Conservation (phyloP, 2,113 vertebrate genomes). For the Calyptommatus sinebrachiatus region DNA sequence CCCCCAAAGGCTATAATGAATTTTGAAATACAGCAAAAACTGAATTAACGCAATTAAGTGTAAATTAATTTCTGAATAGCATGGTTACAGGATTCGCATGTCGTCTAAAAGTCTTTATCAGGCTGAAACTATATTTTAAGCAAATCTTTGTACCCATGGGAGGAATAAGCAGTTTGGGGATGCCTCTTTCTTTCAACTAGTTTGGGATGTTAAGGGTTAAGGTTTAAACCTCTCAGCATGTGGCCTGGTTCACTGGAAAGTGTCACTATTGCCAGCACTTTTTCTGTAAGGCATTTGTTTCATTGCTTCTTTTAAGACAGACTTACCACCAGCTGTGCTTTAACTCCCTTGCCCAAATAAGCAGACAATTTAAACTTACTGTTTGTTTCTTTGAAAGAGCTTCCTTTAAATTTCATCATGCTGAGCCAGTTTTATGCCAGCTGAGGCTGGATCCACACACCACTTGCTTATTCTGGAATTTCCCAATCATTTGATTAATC, state of each 20-base stretch:
- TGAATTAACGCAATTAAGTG: slow-evolving; percentile 13
- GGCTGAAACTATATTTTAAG: not conserved
- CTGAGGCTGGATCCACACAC: too few species aligned
- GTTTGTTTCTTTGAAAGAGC: not conserved
- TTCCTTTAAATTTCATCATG: not conserved
- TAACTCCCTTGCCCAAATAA: not conserved
- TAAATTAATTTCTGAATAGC: not conserved
- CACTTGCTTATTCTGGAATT: too few species aligned
- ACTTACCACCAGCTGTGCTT: not conserved
- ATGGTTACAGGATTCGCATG: not conserved
- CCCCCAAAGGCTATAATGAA: not conserved
- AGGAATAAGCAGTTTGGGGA: not conserved
- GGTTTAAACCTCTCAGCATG: not conserved
- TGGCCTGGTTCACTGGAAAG: not conserved
- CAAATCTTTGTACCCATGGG: not conserved
- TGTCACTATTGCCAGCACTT: not conserved
- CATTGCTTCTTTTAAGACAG: not conserved
- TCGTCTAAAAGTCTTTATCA: not conserved
- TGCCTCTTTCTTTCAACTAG: not conserved
- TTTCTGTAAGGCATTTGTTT: not conserved
- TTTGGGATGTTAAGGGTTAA: not conserved
- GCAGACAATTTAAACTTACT: not conserved
- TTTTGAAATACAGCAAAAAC: not conserved
- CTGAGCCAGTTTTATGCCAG: not conserved
- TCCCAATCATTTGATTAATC: too few species aligned